Percentiles rank a stretch among this genome's conserved stretches.
Conservation (phyloP, 2,797 vertebrate genomes). For the Myoxocephalus aenaeus region DNA sequence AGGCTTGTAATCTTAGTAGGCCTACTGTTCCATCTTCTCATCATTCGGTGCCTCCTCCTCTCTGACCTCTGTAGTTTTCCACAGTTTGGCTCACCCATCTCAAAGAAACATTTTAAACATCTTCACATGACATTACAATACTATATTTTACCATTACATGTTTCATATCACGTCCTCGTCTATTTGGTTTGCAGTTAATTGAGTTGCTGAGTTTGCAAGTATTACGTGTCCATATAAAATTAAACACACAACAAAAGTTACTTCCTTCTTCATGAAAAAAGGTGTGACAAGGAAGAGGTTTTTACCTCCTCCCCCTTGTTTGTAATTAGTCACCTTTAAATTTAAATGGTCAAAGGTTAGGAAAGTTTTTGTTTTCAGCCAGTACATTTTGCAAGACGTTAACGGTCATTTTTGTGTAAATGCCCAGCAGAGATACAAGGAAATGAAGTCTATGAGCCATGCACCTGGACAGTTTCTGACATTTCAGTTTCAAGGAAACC, state of each 20-base stretch:
- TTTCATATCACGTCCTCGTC: conserved; percentile 12
- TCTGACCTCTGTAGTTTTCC: too few relatives aligned
- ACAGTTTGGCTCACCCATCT: too few relatives aligned
- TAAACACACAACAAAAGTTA: neutral
- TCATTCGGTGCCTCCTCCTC: too few relatives aligned
- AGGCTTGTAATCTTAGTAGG: too few relatives aligned
- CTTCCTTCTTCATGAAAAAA: neutral
- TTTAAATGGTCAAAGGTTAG: neutral
- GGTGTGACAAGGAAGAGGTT: accelerated
- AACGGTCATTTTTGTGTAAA: conserved; percentile 7
- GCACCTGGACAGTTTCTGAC: conserved; percentile 37
- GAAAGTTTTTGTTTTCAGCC: neutral
- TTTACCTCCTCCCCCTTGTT: neutral
- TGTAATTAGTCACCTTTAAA: neutral
- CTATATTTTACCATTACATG: too few relatives aligned
- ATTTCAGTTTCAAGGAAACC: neutral
- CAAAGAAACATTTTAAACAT: too few relatives aligned
- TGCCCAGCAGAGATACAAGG: neutral
- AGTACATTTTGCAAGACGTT: neutral
- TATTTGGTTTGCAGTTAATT: neutral
- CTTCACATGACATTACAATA: too few relatives aligned
- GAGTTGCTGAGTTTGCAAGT: neutral
- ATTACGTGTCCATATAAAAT: neutral
- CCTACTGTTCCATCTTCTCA: too few relatives aligned
- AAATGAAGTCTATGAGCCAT: conserved; percentile 7